Base-by-base conservation (phyloP, 2,113 vertebrate species). In the Hippocampus mohnikei region DNA sequence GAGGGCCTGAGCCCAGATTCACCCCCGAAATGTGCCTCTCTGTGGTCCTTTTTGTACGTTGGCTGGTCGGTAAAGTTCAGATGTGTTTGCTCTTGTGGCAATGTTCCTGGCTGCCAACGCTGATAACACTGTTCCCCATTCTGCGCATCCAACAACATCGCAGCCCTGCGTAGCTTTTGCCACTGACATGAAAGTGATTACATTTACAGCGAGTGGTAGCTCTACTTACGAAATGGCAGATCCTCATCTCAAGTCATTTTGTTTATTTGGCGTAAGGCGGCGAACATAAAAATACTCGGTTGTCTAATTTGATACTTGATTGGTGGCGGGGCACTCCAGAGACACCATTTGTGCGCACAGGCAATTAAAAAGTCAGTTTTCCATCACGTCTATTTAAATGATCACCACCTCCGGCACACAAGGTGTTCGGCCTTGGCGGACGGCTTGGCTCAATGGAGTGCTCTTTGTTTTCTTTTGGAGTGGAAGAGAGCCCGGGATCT, bases 401-500 rank as follows among this genome's bases (percentile, higher is more conserved):
- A n/a, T 40, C 33, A 42, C 7, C 40, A 13, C n/a, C 40, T 42
- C 21, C 40, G 13, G 62, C 21, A 23, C 40, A 8, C 5, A 13
- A 50, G 21, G 62, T 25, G 10, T 64, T 64, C 1, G 62, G 62
- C 62, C 40, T 62, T 33, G 13, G 59, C n/a, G 56, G 20, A 21
- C 8, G 2, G 37, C 59, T 62, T 33, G 16, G 59, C 59, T 63
- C 37, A 13, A 23, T 15, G 9, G 27, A n/a, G 33, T 15, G 23
- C 23, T 27, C 33, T 8, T 64, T 79, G 76, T 82, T 82, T 81
- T 61, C 67, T 33, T 6, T 66, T 20, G n/a, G 58, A 76, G 66
- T 55, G 64, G 72, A 81, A 72, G 71, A 55, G 65, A 86, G 67
- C 33, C 76, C 65, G 21, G 18, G 72, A 75, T 82, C 84, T 74